Evolutionary conservation across 1,140 invertebrate genomes (phyloP), one percentile per base, ranked within the genome.

Genomic region (Drosophila kanapiae): DNA sequence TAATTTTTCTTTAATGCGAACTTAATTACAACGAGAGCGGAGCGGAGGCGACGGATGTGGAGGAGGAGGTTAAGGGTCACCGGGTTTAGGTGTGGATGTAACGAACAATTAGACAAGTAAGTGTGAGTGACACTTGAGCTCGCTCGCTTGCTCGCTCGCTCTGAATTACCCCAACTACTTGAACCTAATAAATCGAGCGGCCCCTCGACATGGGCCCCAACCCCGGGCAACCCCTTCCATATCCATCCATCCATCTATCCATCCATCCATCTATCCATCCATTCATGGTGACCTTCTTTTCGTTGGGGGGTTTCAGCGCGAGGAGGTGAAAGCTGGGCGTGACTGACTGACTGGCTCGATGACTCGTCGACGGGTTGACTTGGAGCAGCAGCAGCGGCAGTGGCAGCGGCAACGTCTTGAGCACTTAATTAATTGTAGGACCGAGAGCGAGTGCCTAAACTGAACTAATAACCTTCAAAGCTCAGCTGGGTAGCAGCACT

Each of bases 381-480:
- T 84, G 77, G 47, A 78, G 80, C 84, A 69, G 49, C 45, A 29
- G 56, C 42, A 48, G 59, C 23, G n/a, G 80, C 84, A 69, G 49
- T 37, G 16, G 56, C 42, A 48, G 59, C 23, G n/a, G 54, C 43
- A 63, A 16, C 75, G 78, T 90, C 81, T 84, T 79, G 78, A 82
- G 81, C 78, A 90, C 85, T 88, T 88, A 88, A 88, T 88, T 88
- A 88, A 90, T 88, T 88, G 85, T 90, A 79, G 81, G 75, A 45
- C 48, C 48, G 27, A 45, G 18, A 35, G 47, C 75, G 70, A 78
- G 78, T 60, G 78, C 86, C 82, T 80, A 79, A 85, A 75, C 86
- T 90, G 86, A 90, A 90, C 85, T 91, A 90, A 90, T 85, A 90
- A 90, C 85, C 86, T 90, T 90, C 81, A 78, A 71, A 84, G 78